Conservation (phyloP, 2,888 invertebrate genomes). For the Rhagonycha lutea region DNA sequence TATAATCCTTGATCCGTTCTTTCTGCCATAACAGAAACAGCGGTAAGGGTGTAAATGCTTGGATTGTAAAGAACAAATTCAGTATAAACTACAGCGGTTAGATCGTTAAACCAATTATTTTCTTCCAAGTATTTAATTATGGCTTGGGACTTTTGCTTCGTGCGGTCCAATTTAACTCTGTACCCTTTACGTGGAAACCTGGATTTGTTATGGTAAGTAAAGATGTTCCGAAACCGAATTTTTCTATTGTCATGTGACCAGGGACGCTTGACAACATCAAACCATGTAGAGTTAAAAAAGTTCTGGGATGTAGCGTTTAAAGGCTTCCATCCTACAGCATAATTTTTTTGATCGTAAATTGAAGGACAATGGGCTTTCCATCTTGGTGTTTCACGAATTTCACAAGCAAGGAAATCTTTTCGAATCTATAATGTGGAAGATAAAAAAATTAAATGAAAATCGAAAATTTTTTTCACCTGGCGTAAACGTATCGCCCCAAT, state of each 20-base stretch:
- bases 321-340: neutral
- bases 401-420: neutral
- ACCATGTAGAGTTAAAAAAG: neutral
- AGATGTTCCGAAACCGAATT: neutral
- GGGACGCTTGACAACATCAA: neutral
- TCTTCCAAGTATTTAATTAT: neutral
- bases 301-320: too few relatives aligned
- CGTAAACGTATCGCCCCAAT: conserved; percentile 3
- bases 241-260: neutral
- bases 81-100: conserved; percentile 1
- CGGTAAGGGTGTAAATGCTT: neutral
- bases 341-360: neutral
- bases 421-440: neutral
- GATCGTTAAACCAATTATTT: conserved; percentile 4
- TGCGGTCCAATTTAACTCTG: neutral
- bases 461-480: neutral
- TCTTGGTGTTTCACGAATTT: neutral
- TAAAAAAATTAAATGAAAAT: neutral
- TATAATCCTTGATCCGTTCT: conserved; percentile 1
- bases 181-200: neutral
- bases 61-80: conserved; percentile 8
- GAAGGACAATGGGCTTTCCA: neutral
- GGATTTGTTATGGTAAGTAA: neutral
- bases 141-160: neutral
- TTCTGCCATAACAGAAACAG: conserved; percentile 1